Base-by-base conservation (phyloP, 2,113 vertebrate species). In the Strix uralensis region DNA sequence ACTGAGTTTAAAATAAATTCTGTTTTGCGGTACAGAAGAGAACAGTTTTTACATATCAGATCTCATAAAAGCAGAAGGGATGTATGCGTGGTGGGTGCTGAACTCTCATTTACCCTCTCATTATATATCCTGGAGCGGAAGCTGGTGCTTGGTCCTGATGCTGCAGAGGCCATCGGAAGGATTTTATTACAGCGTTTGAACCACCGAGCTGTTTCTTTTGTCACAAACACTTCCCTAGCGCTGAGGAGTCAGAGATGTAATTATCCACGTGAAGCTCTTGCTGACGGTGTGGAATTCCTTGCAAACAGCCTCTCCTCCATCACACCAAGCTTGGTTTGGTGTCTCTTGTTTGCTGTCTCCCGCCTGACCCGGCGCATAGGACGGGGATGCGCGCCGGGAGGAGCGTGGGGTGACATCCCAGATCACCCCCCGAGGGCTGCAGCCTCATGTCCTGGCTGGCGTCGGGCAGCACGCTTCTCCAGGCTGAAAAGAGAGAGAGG, bases 1-100 rank as follows among this genome's bases (percentile, higher is more conserved):
- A 34, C 81, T 23, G 89, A 97, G 94, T 97, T 93, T 93, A 98
- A 97, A 97, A 97, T 83, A 63, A 79, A 88, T 91, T 81, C 87
- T 46, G 91, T 86, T 97, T 96, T 69, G 85, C 73, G 86, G 44
- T 58, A 78, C 69, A 74, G 96, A 97, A 94, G 46, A 83, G 92
- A 82, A 69, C n/a, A 59, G 67, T 80, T 98, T 97, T 95, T 94
- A 73, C 51, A 18, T 49, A 88, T 65, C 13, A 21, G 52, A 54
- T 85, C 94, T 93, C 63, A 51, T 71, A 66, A 95, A 96, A 97
- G 78, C 75, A 65, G 69, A 36, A 32, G 80, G 81, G 61, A 18
- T 70, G 79, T 81, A 62, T 67, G 38, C 1, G 0, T 94, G 74
- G 81, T 67, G 73, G 73, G 86, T n/a, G 72, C 90, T 84, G 93